These are phyloP conservation scores for Holacanthus passer DNA, from an alignment of 2,113 vertebrate genomes.

Conservation along the genomic window DNA sequence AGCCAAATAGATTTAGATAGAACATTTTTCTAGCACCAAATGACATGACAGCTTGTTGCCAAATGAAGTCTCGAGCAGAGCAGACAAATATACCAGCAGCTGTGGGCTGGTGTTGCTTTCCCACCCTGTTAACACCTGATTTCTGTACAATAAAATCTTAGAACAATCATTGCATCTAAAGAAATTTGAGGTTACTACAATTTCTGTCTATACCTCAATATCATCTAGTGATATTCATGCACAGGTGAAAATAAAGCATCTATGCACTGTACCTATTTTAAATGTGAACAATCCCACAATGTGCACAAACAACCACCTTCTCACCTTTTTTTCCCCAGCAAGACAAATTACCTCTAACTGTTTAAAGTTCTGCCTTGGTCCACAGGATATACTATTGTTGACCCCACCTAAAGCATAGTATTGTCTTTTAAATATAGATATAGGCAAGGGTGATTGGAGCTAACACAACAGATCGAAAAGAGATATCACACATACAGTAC, in stretches of 20 bases:
- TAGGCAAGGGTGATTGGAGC: slow-evolving; percentile 77
- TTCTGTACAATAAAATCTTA: slow-evolving; percentile 13
- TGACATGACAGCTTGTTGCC: slow-evolving; percentile 31
- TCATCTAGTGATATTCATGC: slow-evolving; percentile 53
- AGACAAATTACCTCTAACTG: slow-evolving; percentile 2
- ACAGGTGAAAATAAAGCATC: slow-evolving; percentile 53
- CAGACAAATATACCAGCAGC: slow-evolving; percentile 2
- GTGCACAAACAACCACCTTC: slow-evolving; percentile 19
- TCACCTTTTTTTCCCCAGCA: background rate
- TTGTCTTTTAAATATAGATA: slow-evolving; percentile 70
- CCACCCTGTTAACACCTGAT: slow-evolving; percentile 28
- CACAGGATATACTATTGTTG: slow-evolving; percentile 27
- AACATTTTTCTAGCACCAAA: slow-evolving; percentile 47
- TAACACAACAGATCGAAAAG: slow-evolving; percentile 50
- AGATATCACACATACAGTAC: slow-evolving; percentile 51
- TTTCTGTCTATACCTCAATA: slow-evolving; percentile 30
- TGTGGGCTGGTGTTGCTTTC: slow-evolving; percentile 21
- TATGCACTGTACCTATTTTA: slow-evolving; percentile 57
- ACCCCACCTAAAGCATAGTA: slow-evolving; percentile 65
- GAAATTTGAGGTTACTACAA: slow-evolving; percentile 30
- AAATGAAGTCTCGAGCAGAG: slow-evolving; percentile 21
- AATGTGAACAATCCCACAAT: slow-evolving; percentile 48
- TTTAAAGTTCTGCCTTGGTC: slow-evolving; percentile 30
- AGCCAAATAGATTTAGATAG: slow-evolving; percentile 10
- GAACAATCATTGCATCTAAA: slow-evolving; percentile 46